phyloP scores from a whole-genome alignment of 2,888 invertebrate genomes.

The Orgyia antiqua region DNA sequence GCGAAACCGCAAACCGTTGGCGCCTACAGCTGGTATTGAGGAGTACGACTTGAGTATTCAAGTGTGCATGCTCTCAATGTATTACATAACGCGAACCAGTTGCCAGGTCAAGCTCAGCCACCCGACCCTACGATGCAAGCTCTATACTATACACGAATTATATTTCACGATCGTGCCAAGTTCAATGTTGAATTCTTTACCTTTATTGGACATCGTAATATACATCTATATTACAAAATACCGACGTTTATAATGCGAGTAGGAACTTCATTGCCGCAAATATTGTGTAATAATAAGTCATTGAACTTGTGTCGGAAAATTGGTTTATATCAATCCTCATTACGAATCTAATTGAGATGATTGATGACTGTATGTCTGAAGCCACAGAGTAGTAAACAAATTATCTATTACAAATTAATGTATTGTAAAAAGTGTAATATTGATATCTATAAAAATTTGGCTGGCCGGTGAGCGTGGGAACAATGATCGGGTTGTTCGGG shows the following conservation, averaged over 20 bases:
- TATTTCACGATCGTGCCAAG: slow-evolving; percentile 40
- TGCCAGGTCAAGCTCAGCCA: slow-evolving; percentile 30
- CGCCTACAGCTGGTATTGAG: slow-evolving; percentile 25
- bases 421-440: slow-evolving; percentile 60
- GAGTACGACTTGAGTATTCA: slow-evolving; percentile 18
- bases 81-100: slow-evolving; percentile 66
- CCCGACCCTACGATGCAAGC: slow-evolving; percentile 20
- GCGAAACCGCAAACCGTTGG: slow-evolving; percentile 42
- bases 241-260: slow-evolving; percentile 16
- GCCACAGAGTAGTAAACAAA: slow-evolving; percentile 36
- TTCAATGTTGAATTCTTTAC: slow-evolving; percentile 32
- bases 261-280: slow-evolving; percentile 4
- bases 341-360: slow-evolving; percentile 25
- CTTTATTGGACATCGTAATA: slow-evolving; percentile 14
- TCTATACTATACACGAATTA: slow-evolving; percentile 21
- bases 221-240: background rate
- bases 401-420: slow-evolving; percentile 44
- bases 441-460: slow-evolving; percentile 53
- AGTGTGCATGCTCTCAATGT: slow-evolving; percentile 29
- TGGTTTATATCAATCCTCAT: slow-evolving; percentile 29
- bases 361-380: slow-evolving; percentile 30
- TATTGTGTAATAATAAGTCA: slow-evolving; percentile 17
- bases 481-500: slow-evolving; percentile 62
- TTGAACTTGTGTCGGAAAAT: slow-evolving; percentile 26
- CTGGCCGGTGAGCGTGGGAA: slow-evolving; percentile 63